Conservation (phyloP, 2,797 vertebrate species). For the Acanthurus lineatus region DNA sequence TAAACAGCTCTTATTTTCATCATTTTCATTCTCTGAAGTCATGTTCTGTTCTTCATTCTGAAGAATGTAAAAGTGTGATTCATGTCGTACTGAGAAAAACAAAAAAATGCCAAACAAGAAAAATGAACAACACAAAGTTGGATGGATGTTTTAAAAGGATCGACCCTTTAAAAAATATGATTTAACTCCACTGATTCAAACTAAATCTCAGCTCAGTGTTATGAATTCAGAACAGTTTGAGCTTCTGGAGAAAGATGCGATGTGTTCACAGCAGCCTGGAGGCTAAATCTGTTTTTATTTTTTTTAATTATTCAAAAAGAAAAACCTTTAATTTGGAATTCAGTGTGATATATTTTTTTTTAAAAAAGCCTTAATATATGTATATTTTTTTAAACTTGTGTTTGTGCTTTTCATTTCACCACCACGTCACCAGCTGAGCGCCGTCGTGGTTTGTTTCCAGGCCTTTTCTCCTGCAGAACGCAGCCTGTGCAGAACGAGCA, state of each 20-base stretch:
- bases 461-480: conserved; percentile 60
- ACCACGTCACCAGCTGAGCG: conserved; percentile 58
- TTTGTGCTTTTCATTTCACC: conserved; percentile 48
- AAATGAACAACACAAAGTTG: not conserved
- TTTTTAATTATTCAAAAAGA: no score
- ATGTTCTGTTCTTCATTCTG: not conserved
- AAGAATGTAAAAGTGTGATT: not conserved
- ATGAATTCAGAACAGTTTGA: not conserved
- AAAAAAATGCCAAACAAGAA: not conserved
- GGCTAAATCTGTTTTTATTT: no score
- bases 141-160: no score
- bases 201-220: not conserved
- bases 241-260: no score
- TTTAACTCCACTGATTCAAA: not conserved
- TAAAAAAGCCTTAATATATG: no score
- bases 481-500: conserved; percentile 62
- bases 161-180: not conserved
- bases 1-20: not conserved
- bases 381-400: no score
- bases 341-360: no score
- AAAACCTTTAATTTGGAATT: no score
- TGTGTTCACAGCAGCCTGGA: no score
- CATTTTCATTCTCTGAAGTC: not conserved
- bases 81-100: not conserved
- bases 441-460: conserved; percentile 42